Base-by-base conservation (phyloP, 2,888 invertebrate genomes). In the Trilocha varians region DNA sequence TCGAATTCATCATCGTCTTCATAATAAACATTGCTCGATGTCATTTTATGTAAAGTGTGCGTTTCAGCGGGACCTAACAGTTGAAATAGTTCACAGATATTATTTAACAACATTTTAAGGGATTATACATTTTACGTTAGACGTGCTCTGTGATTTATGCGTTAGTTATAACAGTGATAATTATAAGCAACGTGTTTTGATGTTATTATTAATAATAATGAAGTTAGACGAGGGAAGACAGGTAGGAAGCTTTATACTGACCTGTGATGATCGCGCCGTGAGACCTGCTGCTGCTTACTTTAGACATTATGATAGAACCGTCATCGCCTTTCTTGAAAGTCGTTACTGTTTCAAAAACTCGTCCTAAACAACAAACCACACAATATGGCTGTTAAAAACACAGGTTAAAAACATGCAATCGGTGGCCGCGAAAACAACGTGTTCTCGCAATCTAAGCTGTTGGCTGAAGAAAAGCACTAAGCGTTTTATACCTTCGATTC, bases 31-130 rank as follows among this genome's bases (percentile, higher is more conserved):
- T 88, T 85, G 37, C 87, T 88, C 41, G 89, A 85, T 40, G 86
- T 88, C 87, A 89, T 88, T 87, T 88, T 89, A 84, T 89, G 89
- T 72, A 90, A 87, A 53, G 88, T 87, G 73, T 88, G 90, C 58
- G 88, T 87, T 86, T 90, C 90, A 53, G 89, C 89, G 55, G 90
- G 89, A 89, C 90, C 90, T 90, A 85, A 49, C 79, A 83, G 70
- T 85, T 82, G 78, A 83, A 83, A 84, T 78, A 78, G 66, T 70
- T 75, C 69, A 70, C 75, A 71, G 65, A 67, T 69, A 71, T 62
- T 69, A 65, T 62, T 59, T 53, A 46, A 56, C 53, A 59, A 25
- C 25, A 9, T 25, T 25, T 25, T 25, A 3, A 25, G 2, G 2
- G 34, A 14, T 34, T 34, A 32, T 9, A 25, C 25, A 25, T 25